phyloP scores from a whole-genome alignment of 2,113 vertebrate species.

The Equus quagga region DNA sequence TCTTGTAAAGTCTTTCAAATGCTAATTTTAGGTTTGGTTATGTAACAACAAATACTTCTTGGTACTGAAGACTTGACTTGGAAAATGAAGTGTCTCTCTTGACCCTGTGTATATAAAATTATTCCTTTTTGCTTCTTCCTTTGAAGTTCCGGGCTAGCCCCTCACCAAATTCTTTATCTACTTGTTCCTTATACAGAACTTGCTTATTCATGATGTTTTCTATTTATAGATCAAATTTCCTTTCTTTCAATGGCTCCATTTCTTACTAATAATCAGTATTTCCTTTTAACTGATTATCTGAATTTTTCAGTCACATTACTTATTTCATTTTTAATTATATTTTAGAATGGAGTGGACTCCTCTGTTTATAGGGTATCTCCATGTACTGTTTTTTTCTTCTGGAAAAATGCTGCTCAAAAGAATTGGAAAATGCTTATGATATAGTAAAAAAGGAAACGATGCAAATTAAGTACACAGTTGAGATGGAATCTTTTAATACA shows the following conservation, averaged over 20 bases:
- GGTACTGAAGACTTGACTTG: too few species aligned
- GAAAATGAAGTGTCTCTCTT: too few species aligned
- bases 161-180: neutral
- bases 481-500: neutral
- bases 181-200: neutral
- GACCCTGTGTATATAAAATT: too few species aligned
- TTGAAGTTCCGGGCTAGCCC: too few species aligned
- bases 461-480: neutral
- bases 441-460: neutral
- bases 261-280: neutral
- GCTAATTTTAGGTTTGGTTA: too few species aligned
- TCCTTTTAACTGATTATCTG: neutral
- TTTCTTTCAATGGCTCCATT: neutral
- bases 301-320: neutral
- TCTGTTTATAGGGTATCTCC: neutral
- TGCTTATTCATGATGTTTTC: neutral
- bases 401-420: neutral
- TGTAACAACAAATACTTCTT: too few species aligned
- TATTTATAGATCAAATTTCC: neutral
- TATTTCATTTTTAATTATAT: conserved; percentile 8
- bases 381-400: neutral
- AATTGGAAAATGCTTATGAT: neutral
- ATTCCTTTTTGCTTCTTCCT: too few species aligned
- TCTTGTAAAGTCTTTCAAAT: too few species aligned
- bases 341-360: neutral